phyloP scores from a whole-genome alignment of 2,797 vertebrate species.

The Mionectes olivaceus region DNA sequence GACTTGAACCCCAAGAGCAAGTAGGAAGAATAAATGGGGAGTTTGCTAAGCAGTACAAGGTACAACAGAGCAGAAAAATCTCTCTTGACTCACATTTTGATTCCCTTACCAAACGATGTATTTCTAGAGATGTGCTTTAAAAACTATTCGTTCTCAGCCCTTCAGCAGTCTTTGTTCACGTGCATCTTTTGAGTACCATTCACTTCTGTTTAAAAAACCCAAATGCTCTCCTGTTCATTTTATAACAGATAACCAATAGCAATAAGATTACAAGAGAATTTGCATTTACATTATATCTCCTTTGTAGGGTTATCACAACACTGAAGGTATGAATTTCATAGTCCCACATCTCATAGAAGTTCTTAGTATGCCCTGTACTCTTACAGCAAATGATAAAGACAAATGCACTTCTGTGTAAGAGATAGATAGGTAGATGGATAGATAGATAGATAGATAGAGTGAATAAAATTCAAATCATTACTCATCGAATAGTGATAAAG shows the following conservation, averaged over 20 bases:
- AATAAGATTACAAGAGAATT: conserved; percentile 20
- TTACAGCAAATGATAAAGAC: not conserved
- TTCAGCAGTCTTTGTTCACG: not conserved
- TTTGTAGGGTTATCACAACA: not conserved
- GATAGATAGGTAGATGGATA: not conserved
- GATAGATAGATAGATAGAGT: rapidly evolving
- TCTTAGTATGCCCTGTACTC: not conserved
- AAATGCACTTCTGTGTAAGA: not conserved
- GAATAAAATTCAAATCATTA: not conserved
- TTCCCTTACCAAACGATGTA: not conserved
- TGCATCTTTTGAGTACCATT: not conserved
- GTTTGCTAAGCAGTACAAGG: not conserved
- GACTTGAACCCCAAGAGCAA: not conserved
- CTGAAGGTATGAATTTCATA: conserved; percentile 5
- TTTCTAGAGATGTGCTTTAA: not conserved
- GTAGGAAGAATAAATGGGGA: not conserved
- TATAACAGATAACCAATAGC: not conserved
- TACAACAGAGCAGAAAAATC: not conserved
- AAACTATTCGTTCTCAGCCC: not conserved
- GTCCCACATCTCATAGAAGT: not conserved
- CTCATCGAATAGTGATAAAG: not conserved
- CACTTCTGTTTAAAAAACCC: not conserved
- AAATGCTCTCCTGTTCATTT: conserved; percentile 3
- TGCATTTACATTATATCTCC: conserved; percentile 51
- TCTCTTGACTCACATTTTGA: not conserved